Evolutionary conservation across 2,113 vertebrate genomes (phyloP).

Genomic region (Cercopithecus mona): DNA sequence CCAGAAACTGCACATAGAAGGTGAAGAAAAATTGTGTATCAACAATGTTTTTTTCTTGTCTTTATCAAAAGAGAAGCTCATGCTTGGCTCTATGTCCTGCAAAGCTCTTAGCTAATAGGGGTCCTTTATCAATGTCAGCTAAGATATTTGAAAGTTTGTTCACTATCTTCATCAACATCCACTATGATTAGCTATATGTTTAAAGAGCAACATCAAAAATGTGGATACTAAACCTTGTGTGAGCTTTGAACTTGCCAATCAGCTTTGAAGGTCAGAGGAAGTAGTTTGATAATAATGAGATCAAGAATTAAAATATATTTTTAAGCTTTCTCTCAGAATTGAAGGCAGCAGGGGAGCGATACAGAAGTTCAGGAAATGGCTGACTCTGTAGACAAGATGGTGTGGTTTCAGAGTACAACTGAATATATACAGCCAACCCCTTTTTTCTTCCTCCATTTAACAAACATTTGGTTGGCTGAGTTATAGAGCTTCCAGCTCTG

Average conservation of each 20-base stretch:
- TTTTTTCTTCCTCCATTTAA: neutral
- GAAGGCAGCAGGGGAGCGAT: neutral
- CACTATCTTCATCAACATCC: neutral
- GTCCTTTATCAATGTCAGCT: neutral
- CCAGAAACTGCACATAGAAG: neutral
- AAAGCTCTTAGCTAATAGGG: neutral
- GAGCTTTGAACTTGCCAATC: neutral
- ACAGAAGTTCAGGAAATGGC: neutral
- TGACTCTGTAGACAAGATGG: neutral
- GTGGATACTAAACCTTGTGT: neutral
- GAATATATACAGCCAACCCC: neutral
- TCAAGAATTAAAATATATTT: neutral
- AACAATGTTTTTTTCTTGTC: neutral
- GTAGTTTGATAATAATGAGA: neutral
- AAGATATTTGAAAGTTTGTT: neutral
- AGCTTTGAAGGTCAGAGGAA: constrained; percentile 42
- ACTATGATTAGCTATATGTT: neutral
- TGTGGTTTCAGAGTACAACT: neutral
- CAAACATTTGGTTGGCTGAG: constrained; percentile 44
- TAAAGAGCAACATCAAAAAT: neutral
- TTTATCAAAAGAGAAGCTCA: neutral
- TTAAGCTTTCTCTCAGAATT: neutral
- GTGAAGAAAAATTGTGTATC: neutral
- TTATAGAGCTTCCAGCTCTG: constrained; percentile 26
- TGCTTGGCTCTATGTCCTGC: neutral